These are phyloP conservation scores for Alosa sapidissima DNA, from an alignment of 2,797 vertebrate genomes.

Conservation along the genomic window DNA sequence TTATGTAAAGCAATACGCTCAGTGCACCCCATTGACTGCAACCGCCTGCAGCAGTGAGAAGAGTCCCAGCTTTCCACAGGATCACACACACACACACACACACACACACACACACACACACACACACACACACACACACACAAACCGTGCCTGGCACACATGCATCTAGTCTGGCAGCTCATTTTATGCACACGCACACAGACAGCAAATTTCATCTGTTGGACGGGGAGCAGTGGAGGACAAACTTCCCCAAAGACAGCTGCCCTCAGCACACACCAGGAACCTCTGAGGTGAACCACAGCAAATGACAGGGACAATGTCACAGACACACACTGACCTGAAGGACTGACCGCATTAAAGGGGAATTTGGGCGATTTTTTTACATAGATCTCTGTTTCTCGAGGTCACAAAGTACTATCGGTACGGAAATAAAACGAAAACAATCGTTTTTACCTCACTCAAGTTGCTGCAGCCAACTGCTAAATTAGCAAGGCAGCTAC, in stretches of 20 bases:
- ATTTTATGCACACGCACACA: slow-evolving; percentile 1
- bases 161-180: slow-evolving; percentile 8
- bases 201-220: slow-evolving; percentile 4
- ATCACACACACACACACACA: slow-evolving; percentile 7
- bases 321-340: neutral
- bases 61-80: neutral
- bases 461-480: too few relatives aligned
- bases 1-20: neutral
- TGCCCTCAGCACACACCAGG: neutral
- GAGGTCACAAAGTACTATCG: too few relatives aligned
- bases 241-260: neutral
- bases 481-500: too few relatives aligned
- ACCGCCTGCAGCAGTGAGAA: neutral
- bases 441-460: too few relatives aligned
- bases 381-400: too few relatives aligned
- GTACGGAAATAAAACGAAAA: too few relatives aligned
- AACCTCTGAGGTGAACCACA: neutral
- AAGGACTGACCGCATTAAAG: too few relatives aligned
- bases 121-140: slow-evolving; percentile 7
- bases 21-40: neutral
- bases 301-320: neutral
- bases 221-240: neutral
- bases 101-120: neutral
- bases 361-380: too few relatives aligned
- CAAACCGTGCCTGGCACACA: slow-evolving; percentile 7